Percentiles rank a stretch among this genome's conserved stretches.
These are phyloP conservation scores for Drosophila fuyamai DNA, from an alignment of 1,140 invertebrate genomes.

Conservation along the genomic window DNA sequence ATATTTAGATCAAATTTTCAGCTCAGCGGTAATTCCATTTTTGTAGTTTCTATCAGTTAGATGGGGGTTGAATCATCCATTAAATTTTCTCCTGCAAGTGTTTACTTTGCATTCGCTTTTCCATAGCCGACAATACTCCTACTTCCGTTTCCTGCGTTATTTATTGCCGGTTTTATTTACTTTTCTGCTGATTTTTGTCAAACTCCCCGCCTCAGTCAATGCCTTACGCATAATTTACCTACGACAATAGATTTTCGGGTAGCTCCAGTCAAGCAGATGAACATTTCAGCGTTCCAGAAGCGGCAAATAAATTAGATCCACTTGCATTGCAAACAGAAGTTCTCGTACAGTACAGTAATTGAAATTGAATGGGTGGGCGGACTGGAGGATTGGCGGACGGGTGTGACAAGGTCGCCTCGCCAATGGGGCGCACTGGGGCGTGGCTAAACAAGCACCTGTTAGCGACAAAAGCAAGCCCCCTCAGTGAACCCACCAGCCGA, in stretches of 20 bases:
- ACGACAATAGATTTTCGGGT: conserved; percentile 53
- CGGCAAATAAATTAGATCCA: conserved; percentile 39
- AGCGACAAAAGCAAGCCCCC: not conserved
- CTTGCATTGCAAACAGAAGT: conserved; percentile 34
- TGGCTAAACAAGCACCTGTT: conserved; percentile 23
- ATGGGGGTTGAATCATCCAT: conserved; percentile 24
- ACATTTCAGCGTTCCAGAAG: conserved; percentile 32
- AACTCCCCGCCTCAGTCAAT: conserved; percentile 25
- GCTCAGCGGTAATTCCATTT: not conserved
- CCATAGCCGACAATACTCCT: conserved; percentile 2
- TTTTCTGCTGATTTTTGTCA: conserved; percentile 47
- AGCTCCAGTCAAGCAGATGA: conserved; percentile 48
- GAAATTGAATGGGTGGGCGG: conserved; percentile 39
- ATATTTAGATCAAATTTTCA: not conserved
- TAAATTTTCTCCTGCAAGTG: conserved; percentile 34
- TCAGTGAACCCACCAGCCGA: not conserved
- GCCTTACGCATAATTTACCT: conserved; percentile 53
- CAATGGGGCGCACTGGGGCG: conserved; percentile 19
- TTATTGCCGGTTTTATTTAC: conserved; percentile 42
- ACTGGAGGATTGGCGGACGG: no score
- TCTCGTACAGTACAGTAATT: conserved; percentile 30
- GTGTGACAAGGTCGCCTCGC: not conserved
- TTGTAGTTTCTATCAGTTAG: conserved; percentile 7
- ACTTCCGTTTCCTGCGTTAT: conserved; percentile 45
- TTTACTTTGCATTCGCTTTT: conserved; percentile 28